Conservation (phyloP, 2,888 invertebrate species). For the Cantharis flavilabris region DNA sequence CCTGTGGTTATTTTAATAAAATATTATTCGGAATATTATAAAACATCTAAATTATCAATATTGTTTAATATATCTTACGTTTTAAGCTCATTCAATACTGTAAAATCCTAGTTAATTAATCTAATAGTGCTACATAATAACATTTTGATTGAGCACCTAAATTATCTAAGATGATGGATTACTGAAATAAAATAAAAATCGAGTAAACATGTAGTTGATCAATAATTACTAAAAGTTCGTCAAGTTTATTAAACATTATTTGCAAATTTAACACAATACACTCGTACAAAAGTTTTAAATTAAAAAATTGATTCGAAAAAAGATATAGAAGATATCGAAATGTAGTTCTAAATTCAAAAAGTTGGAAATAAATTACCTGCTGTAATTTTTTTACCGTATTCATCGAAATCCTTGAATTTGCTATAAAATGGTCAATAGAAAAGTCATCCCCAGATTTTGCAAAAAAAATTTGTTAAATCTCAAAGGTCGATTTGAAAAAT, state of each 20-base stretch:
- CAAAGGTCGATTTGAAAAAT: not conserved
- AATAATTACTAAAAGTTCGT: no score
- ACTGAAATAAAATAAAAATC: no score
- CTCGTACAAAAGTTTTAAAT: no score
- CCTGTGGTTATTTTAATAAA: constrained; percentile 52
- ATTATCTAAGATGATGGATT: no score
- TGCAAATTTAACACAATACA: no score
- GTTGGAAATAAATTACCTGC: not conserved
- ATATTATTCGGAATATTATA: constrained; percentile 14
- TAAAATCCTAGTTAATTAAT: no score
- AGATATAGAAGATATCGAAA: not conserved
- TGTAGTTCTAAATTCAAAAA: not conserved
- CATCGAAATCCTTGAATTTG: not conserved
- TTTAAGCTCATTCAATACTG: no score
- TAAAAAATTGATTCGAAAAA: not conserved
- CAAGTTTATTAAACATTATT: no score
- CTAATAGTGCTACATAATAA: no score
- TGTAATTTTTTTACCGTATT: not conserved
- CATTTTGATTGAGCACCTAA: no score
- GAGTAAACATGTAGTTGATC: not conserved
- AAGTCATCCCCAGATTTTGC: not conserved
- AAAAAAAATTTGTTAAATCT: not conserved
- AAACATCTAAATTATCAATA: not conserved
- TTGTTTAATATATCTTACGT: not conserved
- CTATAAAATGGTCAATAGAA: not conserved